Evolutionary conservation across 2,888 invertebrate genomes (phyloP).

Genomic region (Belgica antarctica): DNA sequence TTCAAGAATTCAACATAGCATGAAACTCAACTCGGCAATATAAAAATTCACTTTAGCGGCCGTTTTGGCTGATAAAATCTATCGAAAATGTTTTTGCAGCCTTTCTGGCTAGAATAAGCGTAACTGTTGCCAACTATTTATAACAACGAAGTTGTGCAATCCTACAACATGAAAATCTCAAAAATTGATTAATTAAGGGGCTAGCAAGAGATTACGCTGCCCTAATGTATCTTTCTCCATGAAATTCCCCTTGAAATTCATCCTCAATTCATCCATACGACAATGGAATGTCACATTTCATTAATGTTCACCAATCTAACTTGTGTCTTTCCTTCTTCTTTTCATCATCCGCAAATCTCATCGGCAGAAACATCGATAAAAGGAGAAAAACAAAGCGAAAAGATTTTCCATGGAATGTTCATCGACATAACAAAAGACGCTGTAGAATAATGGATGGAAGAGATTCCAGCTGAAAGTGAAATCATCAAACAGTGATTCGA

Average conservation of each 20-base stretch:
- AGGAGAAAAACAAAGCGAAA: neutral
- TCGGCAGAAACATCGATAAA: neutral
- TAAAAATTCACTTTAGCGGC: too few relatives aligned
- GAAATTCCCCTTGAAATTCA: neutral
- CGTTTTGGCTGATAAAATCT: too few relatives aligned
- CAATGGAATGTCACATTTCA: constrained; percentile 3
- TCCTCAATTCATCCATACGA: neutral
- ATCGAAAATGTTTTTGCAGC: too few relatives aligned
- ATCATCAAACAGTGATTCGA: too few relatives aligned
- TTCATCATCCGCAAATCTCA: constrained; percentile 15
- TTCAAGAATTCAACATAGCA: too few relatives aligned
- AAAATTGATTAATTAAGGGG: too few relatives aligned
- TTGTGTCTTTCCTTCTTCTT: neutral
- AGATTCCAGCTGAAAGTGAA: constrained; percentile 3
- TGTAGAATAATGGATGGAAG: too few relatives aligned
- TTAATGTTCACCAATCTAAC: neutral
- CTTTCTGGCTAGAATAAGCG: too few relatives aligned
- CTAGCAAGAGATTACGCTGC: neutral
- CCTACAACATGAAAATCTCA: too few relatives aligned
- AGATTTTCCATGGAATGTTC: neutral
- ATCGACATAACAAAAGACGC: neutral
- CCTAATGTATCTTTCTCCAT: neutral
- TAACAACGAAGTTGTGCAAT: too few relatives aligned
- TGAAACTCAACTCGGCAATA: too few relatives aligned
- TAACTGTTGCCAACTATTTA: too few relatives aligned